Evolutionary conservation across 35 echinoderm and acorn worm species (phyloP), one percentile per base, ranked within the genome.

Genomic region (Ptychodera flava): DNA sequence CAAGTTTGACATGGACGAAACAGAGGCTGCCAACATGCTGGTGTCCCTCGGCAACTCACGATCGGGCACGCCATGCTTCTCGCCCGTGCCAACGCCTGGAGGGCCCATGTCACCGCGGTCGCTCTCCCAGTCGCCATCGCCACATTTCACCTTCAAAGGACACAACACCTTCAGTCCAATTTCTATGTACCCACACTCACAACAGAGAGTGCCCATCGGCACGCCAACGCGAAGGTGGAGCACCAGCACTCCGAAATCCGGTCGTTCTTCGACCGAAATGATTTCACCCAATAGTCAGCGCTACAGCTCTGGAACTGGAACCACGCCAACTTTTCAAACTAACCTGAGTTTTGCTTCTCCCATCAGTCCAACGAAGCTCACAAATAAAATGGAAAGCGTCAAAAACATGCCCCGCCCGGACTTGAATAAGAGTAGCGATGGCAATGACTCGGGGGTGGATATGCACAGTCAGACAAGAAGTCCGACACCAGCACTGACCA

Each of bases 1-100:
- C 28, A 97, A 92, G 81, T 97, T 97, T 94, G 95, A 97, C 85
- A 97, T 91, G 80, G 95, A 97, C 38, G 95, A 97, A 37, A 87
- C 92, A 1, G 95, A 97, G 88, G 90, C 95, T 12, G 95, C 95
- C 64, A 94, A 91, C 78, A 94, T 97, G 36, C 84, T 97, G 33
- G 89, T 97, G 1, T 91, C 89, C 34, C 79, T 94, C 1, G 92
- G 91, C 33, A 82, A 93, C 80, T 93, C 92, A 33, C 79, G 91
- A 29, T 97, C 95, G 1, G 85, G 77, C 30, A 88, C 77, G 29
- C 78, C 88, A 15, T 92, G 85, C 82, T 92, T 92, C 90, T 83
- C 85, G 33, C 92, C 92, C 81, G 87, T 90, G 34, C 92, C 90
- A 89, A 77, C 85, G 31, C 6, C 45, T 6, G 6, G 6, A 6